phyloP scores from a whole-genome alignment of 2,797 vertebrate species.

The Stomatorhinus walkeri region DNA sequence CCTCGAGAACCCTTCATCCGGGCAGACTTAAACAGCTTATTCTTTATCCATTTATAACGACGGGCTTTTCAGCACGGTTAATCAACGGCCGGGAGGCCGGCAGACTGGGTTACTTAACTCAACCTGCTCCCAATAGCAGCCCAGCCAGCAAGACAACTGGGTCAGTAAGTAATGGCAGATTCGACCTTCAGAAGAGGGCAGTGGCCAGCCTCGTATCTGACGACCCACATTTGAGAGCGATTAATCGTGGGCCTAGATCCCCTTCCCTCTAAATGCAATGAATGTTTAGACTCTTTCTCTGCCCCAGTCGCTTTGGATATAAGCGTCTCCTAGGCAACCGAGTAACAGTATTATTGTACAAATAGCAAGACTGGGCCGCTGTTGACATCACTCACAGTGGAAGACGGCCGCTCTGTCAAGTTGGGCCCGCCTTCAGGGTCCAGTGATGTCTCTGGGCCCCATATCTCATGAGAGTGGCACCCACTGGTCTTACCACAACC shows the following conservation, averaged over 20 bases:
- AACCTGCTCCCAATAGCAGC: background rate
- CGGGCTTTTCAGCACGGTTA: background rate
- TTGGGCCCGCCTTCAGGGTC: background rate
- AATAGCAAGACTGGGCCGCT: background rate
- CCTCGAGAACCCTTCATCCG: background rate
- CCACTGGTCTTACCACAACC: background rate
- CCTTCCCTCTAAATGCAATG: background rate
- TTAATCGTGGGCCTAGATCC: background rate
- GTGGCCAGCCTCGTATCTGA: background rate
- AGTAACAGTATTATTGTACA: background rate
- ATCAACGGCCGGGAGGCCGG: background rate
- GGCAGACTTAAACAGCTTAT: background rate
- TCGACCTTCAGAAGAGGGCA: background rate
- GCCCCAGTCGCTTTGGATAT: background rate
- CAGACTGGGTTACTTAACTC: background rate
- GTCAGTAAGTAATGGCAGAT: constrained; percentile 2
- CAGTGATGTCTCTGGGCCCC: background rate
- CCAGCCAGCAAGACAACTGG: background rate
- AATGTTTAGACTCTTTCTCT: background rate
- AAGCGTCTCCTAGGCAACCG: background rate
- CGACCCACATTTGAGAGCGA: background rate
- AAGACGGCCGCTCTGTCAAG: background rate
- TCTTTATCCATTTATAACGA: background rate
- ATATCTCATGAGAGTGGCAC: background rate
- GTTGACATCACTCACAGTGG: background rate